Percentiles rank a stretch among this genome's conserved stretches.
These are phyloP conservation scores for Oxygymnocypris stewartii DNA, from an alignment of 2,113 vertebrate genomes.

Conservation along the genomic window DNA sequence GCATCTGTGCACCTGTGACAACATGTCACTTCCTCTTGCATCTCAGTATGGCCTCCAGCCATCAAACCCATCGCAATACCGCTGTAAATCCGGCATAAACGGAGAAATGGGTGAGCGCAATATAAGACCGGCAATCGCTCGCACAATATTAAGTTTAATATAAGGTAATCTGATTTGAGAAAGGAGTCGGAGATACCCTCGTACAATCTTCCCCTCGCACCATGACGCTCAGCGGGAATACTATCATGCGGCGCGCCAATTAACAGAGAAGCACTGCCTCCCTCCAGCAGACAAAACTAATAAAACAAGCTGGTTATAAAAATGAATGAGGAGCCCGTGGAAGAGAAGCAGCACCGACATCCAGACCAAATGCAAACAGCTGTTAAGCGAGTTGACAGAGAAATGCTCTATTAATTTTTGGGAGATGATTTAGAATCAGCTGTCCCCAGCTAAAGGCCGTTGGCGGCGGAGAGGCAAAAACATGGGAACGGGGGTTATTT, in stretches of 20 bases:
- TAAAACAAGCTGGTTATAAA: slow-evolving; percentile 53
- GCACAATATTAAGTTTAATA: slow-evolving; percentile 26
- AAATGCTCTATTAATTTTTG: slow-evolving; percentile 52
- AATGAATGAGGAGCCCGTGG: slow-evolving; percentile 48
- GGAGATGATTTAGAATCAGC: slow-evolving; percentile 41
- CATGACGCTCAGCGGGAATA: slow-evolving; percentile 3
- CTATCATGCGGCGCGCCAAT: slow-evolving; percentile 22
- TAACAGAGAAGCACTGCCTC: slow-evolving; percentile 40
- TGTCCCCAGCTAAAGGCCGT: slow-evolving; percentile 28
- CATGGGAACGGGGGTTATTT: slow-evolving; percentile 33
- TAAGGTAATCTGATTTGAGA: slow-evolving; percentile 27
- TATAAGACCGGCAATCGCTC: not conserved
- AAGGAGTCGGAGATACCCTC: slow-evolving; percentile 13
- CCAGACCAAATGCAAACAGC: slow-evolving; percentile 51
- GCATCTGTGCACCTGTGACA: slow-evolving; percentile 54
- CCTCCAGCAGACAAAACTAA: slow-evolving; percentile 44
- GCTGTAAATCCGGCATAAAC: not conserved
- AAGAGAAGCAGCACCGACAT: slow-evolving; percentile 11
- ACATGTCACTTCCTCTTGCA: slow-evolving; percentile 40
- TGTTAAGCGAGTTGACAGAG: slow-evolving; percentile 44
- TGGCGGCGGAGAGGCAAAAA: slow-evolving; percentile 31
- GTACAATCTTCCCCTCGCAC: not conserved
- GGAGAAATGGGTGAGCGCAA: slow-evolving; percentile 1
- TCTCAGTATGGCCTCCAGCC: slow-evolving; percentile 13
- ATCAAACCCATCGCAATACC: not conserved